A percentile compares a stretch with the other conserved stretches of the same genome.
phyloP scores from a whole-genome alignment of 2,797 vertebrate species.

The Xenentodon cancila region DNA sequence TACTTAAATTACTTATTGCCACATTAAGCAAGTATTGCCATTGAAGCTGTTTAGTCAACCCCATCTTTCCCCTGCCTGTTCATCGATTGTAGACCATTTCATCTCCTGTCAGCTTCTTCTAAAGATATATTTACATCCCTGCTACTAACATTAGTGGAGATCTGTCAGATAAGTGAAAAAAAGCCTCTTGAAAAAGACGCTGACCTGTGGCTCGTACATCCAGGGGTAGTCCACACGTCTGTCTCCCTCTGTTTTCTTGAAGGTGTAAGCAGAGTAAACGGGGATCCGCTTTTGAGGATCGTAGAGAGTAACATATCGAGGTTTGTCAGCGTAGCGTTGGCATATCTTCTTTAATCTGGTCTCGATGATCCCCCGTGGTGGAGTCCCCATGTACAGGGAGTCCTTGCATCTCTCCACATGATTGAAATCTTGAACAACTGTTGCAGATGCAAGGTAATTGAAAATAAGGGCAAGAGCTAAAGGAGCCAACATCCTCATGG shows the following conservation, averaged over 20 bases:
- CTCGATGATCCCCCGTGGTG: constrained; percentile 63
- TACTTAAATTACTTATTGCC: too few species aligned
- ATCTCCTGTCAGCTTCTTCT: too few species aligned
- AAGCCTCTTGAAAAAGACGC: not conserved
- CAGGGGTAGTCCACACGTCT: constrained; percentile 78
- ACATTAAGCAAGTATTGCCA: too few species aligned
- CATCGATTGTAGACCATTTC: too few species aligned
- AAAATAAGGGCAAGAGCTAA: constrained; percentile 25
- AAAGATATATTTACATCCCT: too few species aligned
- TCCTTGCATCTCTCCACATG: constrained; percentile 79
- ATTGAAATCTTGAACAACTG: constrained; percentile 77
- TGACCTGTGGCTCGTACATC: constrained; percentile 82
- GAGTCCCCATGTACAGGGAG: constrained; percentile 80
- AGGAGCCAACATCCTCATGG: constrained; percentile 15
- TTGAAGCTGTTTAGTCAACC: too few species aligned
- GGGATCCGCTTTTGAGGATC: constrained; percentile 73
- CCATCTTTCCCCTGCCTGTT: too few species aligned
- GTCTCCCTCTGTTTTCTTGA: constrained; percentile 81
- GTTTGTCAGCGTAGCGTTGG: constrained; percentile 74
- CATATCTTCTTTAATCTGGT: constrained; percentile 71
- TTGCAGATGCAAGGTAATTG: constrained; percentile 30
- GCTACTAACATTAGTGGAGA: too few species aligned
- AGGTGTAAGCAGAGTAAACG: constrained; percentile 78
- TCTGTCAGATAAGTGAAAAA: not conserved
- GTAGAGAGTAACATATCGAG: constrained; percentile 76